phyloP scores from a whole-genome alignment of 2,113 vertebrate genomes.

The Brachyistius frenatus region DNA sequence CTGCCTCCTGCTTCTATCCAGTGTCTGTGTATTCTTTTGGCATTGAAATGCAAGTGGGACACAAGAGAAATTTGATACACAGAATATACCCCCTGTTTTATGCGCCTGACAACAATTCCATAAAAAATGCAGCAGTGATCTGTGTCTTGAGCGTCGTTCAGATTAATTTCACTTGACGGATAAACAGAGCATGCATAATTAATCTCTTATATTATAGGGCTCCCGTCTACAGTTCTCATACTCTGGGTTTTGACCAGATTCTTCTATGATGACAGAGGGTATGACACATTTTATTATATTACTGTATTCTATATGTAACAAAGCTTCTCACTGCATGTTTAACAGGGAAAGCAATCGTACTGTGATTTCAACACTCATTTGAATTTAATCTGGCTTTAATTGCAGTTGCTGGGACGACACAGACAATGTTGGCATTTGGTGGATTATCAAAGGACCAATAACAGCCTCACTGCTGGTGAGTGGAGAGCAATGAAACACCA shows the following conservation, averaged over 20 bases:
- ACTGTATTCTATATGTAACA: not conserved
- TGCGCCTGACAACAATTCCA: not conserved
- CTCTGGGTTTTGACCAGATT: constrained; percentile 83
- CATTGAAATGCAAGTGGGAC: constrained; percentile 9
- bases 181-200: constrained; percentile 17
- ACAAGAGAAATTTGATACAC: constrained; percentile 10
- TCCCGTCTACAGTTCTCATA: constrained; percentile 79
- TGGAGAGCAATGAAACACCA: constrained; percentile 4
- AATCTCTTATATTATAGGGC: constrained; percentile 62
- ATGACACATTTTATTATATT: constrained; percentile 11
- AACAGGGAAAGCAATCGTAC: too few species aligned
- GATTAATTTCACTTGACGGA: constrained; percentile 30
- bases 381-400: not conserved
- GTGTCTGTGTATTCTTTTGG: constrained; percentile 3
- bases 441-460: constrained; percentile 86
- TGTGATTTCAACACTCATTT: too few species aligned
- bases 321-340: not conserved
- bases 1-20: constrained; percentile 31
- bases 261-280: constrained; percentile 83
- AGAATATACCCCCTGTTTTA: constrained; percentile 16
- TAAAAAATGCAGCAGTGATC: constrained; percentile 8
- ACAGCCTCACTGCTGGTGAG: constrained; percentile 84
- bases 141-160: not conserved
- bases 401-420: constrained; percentile 86
- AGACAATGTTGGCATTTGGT: constrained; percentile 82